A percentile compares a stretch with the other conserved stretches of the same genome.
Conservation (phyloP, 2,113 vertebrate species). For the Eudyptes chrysolophus region DNA sequence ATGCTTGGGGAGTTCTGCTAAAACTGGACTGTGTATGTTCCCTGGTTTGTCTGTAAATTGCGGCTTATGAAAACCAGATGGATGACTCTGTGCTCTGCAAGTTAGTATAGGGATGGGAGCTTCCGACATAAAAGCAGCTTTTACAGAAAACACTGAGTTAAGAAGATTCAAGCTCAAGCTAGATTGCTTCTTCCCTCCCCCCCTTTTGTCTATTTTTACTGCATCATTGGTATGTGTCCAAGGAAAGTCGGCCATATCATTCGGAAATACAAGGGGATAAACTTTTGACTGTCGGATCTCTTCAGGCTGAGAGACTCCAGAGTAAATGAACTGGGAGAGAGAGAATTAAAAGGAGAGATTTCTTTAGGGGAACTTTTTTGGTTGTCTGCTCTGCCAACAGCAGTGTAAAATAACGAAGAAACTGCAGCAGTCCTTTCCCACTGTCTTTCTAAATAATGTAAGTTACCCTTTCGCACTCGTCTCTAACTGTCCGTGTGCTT, state of each 20-base stretch:
- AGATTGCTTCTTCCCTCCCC: constrained; percentile 18
- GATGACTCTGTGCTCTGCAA: neutral
- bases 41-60: constrained; percentile 36
- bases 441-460: constrained; percentile 13
- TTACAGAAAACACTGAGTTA: constrained; percentile 37
- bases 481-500: neutral
- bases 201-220: neutral
- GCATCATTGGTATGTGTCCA: constrained; percentile 45
- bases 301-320: neutral
- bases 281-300: constrained; percentile 12
- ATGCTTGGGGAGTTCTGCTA: neutral
- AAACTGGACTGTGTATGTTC: neutral
- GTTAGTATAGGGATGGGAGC: neutral
- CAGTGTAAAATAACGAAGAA: constrained; percentile 3
- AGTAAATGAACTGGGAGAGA: neutral
- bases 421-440: neutral
- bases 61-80: constrained; percentile 52
- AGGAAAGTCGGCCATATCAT: constrained; percentile 31
- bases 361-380: neutral
- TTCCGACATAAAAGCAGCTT: neutral
- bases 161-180: constrained; percentile 33
- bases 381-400: neutral
- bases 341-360: neutral
- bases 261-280: neutral
- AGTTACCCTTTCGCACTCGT: constrained; percentile 8